A percentile compares a stretch with the other conserved stretches of the same genome.
Evolutionary conservation across 1,140 invertebrate genomes (phyloP).

Genomic region (Aphaenogaster rudis): DNA sequence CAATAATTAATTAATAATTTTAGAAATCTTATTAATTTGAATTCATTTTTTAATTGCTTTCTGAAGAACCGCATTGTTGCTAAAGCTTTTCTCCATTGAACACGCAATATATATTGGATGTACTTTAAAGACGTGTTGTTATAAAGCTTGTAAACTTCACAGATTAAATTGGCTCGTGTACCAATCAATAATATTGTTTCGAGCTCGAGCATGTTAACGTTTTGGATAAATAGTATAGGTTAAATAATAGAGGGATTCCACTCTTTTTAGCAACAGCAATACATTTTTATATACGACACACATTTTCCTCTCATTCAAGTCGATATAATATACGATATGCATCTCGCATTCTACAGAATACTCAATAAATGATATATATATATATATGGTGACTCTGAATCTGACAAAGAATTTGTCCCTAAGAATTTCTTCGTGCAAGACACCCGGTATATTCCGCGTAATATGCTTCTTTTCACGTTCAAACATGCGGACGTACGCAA

Average conservation of each 20-base stretch:
- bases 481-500: constrained; percentile 31
- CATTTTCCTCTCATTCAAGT: neutral
- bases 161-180: neutral
- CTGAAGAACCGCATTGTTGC: neutral
- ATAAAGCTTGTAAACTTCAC: neutral
- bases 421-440: neutral
- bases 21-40: neutral
- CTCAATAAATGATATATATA: neutral
- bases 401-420: neutral
- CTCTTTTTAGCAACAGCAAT: neutral
- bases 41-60: constrained; percentile 6
- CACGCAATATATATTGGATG: neutral
- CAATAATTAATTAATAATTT: neutral
- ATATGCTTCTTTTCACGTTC: constrained; percentile 52
- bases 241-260: neutral
- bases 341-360: neutral
- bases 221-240: neutral
- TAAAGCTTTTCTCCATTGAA: neutral
- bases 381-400: neutral
- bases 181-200: constrained; percentile 20
- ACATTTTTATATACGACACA: neutral
- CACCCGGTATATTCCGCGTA: constrained; percentile 13
- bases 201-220: neutral
- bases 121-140: neutral
- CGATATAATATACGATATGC: neutral